Conservation (phyloP, 2,888 invertebrate genomes). For the Agonopterix subpropinquella region DNA sequence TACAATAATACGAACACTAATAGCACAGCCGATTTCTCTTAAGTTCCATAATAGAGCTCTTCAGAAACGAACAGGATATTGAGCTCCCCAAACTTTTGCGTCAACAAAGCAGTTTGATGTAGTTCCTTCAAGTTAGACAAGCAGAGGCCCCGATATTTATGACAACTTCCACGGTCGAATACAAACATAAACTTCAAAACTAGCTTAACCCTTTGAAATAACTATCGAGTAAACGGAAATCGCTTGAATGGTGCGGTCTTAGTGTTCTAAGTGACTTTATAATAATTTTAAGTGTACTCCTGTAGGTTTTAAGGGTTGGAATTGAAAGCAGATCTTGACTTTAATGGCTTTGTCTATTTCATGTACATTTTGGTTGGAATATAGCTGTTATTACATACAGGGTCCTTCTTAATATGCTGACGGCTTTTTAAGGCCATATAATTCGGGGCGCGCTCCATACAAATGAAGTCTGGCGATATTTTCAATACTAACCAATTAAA, state of each 20-base stretch:
- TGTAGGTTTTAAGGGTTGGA: too few relatives aligned
- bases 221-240: conserved; percentile 52
- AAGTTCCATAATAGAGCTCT: conserved; percentile 38
- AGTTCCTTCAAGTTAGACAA: conserved; percentile 54
- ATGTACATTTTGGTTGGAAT: too few relatives aligned
- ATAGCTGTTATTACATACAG: too few relatives aligned
- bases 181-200: conserved; percentile 61
- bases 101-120: conserved; percentile 61
- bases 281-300: neutral
- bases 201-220: conserved; percentile 55
- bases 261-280: neutral
- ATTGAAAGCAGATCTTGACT: too few relatives aligned
- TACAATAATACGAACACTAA: conserved; percentile 7
- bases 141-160: conserved; percentile 58
- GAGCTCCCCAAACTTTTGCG: conserved; percentile 45
- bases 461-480: too few relatives aligned
- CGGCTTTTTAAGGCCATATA: too few relatives aligned
- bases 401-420: too few relatives aligned
- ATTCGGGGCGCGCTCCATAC: too few relatives aligned
- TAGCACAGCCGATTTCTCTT: conserved; percentile 36
- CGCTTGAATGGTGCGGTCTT: conserved; percentile 38
- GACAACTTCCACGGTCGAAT: conserved; percentile 53
- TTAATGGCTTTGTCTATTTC: too few relatives aligned
- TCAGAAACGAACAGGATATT: conserved; percentile 47
- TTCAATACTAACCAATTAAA: too few relatives aligned